phyloP scores from a whole-genome alignment of 2,797 vertebrate species.

The Pteropus rufus region DNA sequence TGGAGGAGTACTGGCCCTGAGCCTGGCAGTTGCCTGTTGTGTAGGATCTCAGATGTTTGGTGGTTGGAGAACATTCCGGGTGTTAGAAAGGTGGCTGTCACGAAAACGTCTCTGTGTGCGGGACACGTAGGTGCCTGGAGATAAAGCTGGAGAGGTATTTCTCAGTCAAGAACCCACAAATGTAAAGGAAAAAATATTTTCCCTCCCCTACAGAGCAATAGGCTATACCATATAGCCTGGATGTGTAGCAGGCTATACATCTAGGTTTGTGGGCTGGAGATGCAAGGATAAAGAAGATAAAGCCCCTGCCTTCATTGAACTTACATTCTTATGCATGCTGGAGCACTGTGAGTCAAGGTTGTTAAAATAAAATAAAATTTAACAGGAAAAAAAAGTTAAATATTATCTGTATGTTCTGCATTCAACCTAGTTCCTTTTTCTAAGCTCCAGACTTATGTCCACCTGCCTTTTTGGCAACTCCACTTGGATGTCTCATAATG shows the following conservation, averaged over 20 bases:
- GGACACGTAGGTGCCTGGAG: neutral
- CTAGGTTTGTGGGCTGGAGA: neutral
- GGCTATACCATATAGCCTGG: neutral
- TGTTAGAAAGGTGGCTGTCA: neutral
- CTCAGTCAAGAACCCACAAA: neutral
- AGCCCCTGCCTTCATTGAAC: neutral
- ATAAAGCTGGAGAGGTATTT: slow-evolving; percentile 39
- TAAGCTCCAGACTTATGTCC: neutral
- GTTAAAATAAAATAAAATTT: neutral
- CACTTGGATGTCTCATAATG: neutral
- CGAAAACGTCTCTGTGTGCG: neutral
- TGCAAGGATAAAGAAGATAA: neutral
- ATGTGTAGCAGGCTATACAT: neutral
- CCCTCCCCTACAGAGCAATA: neutral
- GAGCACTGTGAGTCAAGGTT: neutral
- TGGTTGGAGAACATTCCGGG: neutral
- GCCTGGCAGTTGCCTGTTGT: neutral
- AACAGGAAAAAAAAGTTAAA: neutral
- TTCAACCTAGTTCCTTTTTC: neutral
- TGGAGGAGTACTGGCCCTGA: neutral
- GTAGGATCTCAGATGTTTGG: neutral
- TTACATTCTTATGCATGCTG: neutral
- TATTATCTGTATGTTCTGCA: neutral
- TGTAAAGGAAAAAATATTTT: neutral
- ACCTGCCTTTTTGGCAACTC: neutral